Evolutionary conservation across 1,140 invertebrate genomes (phyloP).

Genomic region (Papilio aristodemus): DNA sequence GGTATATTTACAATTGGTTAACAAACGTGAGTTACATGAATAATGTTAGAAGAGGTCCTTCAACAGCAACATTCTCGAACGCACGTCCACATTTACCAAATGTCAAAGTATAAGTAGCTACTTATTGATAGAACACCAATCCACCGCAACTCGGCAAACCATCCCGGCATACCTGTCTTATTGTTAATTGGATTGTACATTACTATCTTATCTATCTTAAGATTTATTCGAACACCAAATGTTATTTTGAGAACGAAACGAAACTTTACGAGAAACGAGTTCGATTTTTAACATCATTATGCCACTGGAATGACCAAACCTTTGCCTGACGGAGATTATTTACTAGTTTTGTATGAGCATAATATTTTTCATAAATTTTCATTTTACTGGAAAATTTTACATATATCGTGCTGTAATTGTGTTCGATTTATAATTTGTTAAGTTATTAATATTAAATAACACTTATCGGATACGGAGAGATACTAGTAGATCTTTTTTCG

Average conservation of each 20-base stretch:
- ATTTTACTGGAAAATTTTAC: not conserved
- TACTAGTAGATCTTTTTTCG: no score
- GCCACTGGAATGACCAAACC: not conserved
- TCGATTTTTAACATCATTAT: not conserved
- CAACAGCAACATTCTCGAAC: constrained; percentile 51
- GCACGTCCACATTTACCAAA: constrained; percentile 51
- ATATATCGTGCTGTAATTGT: not conserved
- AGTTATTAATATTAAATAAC: not conserved
- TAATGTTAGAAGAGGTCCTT: constrained; percentile 66
- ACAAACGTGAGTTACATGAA: constrained; percentile 77
- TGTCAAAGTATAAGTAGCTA: constrained; percentile 43
- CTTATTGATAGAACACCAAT: constrained; percentile 42
- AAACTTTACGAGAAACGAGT: not conserved
- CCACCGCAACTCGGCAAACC: constrained; percentile 41
- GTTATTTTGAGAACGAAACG: not conserved
- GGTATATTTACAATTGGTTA: constrained; percentile 79
- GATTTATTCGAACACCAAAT: constrained; percentile 6
- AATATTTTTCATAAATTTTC: not conserved
- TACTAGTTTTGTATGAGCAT: not conserved
- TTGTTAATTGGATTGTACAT: constrained; percentile 45
- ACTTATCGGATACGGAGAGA: not conserved
- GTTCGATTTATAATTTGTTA: constrained; percentile 29
- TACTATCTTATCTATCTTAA: constrained; percentile 24
- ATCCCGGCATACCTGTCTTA: constrained; percentile 31
- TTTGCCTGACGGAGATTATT: no score